Conservation (phyloP, 2,113 vertebrate genomes). For the Antidorcas marsupialis region DNA sequence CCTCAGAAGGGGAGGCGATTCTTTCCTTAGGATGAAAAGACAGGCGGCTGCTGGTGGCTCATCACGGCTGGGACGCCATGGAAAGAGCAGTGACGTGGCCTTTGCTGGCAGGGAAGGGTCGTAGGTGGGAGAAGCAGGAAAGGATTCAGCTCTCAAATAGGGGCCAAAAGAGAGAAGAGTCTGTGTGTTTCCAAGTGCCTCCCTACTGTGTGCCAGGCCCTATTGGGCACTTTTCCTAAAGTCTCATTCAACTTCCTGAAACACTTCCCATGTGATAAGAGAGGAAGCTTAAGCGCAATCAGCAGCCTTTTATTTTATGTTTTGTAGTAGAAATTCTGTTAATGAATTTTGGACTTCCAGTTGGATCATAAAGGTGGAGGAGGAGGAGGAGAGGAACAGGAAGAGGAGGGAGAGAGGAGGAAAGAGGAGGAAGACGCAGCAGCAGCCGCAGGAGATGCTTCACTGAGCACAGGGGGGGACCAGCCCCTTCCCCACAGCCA, state of each 20-base stretch:
- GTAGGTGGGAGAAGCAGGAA: background rate
- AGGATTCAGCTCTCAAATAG: background rate
- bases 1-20: background rate
- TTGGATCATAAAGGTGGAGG: background rate
- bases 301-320: background rate
- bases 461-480: background rate
- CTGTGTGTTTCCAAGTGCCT: background rate
- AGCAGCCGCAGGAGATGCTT: background rate
- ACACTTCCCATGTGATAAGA: background rate
- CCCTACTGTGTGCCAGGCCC: background rate
- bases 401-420: background rate
- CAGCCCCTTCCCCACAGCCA: background rate
- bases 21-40: conserved; percentile 38
- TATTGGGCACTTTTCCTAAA: background rate
- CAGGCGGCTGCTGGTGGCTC: background rate
- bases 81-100: too few species aligned
- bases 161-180: background rate
- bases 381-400: background rate
- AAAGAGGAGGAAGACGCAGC: background rate
- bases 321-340: background rate
- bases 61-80: background rate
- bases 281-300: background rate
- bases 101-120: background rate
- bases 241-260: background rate
- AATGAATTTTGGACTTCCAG: background rate